These are phyloP conservation scores for Rhizoglyphus robini DNA, from an alignment of 1,140 invertebrate species.

Conservation along the genomic window DNA sequence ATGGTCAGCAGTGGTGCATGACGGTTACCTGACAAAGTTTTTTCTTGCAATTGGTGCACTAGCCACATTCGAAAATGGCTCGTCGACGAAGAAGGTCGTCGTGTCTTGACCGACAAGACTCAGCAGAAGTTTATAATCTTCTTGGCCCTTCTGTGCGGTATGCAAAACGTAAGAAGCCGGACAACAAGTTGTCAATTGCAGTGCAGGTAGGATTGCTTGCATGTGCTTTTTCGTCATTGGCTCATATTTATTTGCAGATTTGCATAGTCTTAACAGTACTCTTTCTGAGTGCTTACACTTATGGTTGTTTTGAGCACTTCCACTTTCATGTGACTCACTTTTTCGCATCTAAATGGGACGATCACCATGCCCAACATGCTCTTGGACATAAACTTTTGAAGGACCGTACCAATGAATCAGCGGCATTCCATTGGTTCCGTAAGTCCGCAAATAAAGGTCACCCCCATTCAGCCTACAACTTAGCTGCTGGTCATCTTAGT, in stretches of 20 bases:
- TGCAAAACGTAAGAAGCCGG: slow-evolving; percentile 37
- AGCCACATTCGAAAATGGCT: too few relatives aligned
- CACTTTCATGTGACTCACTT: slow-evolving; percentile 40
- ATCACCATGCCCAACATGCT: slow-evolving; percentile 40
- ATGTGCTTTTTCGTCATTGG: too few relatives aligned
- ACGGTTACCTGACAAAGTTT: neutral
- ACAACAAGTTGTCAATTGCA: slow-evolving; percentile 30
- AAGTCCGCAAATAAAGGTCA: slow-evolving; percentile 42
- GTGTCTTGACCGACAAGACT: neutral
- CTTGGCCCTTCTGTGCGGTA: slow-evolving; percentile 30
- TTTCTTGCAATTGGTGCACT: too few relatives aligned
- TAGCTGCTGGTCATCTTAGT: slow-evolving; percentile 43
- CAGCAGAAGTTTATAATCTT: too few relatives aligned
- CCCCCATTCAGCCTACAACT: slow-evolving; percentile 43
- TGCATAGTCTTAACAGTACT: too few relatives aligned
- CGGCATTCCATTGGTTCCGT: slow-evolving; percentile 43
- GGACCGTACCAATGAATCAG: slow-evolving; percentile 32
- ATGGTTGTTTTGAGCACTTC: slow-evolving; percentile 41
- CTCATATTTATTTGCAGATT: too few relatives aligned
- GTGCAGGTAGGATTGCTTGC: slow-evolving; percentile 31
- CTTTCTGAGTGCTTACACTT: slow-evolving; percentile 38
- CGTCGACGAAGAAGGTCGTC: slow-evolving; percentile 1
- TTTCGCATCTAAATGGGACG: slow-evolving; percentile 40
- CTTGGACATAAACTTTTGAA: slow-evolving; percentile 41
- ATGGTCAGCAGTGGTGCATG: neutral